These are phyloP conservation scores for Ganaspis brasiliensis DNA, from an alignment of 2,888 invertebrate species.

Conservation along the genomic window DNA sequence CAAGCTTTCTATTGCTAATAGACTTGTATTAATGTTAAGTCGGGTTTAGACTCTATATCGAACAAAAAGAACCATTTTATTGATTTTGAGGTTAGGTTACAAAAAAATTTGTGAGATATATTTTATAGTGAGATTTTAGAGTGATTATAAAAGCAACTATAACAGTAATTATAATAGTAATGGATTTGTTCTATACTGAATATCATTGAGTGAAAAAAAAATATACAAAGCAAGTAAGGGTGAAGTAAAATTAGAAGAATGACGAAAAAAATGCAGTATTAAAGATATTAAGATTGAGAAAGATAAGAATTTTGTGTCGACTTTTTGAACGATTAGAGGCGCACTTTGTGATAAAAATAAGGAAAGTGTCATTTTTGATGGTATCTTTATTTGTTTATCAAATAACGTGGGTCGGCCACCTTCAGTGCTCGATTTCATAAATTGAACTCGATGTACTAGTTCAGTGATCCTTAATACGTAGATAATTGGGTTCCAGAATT, in stretches of 20 bases:
- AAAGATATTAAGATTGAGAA: not conserved
- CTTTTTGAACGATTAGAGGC: constrained; percentile 8
- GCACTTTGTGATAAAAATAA: constrained; percentile 37
- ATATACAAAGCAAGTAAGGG: not conserved
- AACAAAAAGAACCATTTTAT: no score
- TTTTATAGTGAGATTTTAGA: no score
- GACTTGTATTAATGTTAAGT: no score
- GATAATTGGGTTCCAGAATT: no score
- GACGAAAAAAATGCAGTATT: not conserved
- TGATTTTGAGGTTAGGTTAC: no score
- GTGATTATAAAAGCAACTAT: no score
- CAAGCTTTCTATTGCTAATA: no score
- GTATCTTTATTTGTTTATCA: constrained; percentile 19
- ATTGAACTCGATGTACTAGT: no score
- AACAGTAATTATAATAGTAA: no score
- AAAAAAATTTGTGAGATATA: no score
- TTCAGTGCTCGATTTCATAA: not conserved
- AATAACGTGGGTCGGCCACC: constrained; percentile 11
- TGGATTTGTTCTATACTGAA: not conserved
- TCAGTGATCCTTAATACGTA: no score
- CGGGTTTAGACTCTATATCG: no score
- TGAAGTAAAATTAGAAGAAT: not conserved
- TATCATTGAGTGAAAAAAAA: not conserved
- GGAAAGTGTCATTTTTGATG: constrained; percentile 25
- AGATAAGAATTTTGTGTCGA: not conserved